Evolutionary conservation across 2,797 vertebrate species (phyloP), one percentile per base, ranked within the genome.

Genomic region (Pitangus sulphuratus): DNA sequence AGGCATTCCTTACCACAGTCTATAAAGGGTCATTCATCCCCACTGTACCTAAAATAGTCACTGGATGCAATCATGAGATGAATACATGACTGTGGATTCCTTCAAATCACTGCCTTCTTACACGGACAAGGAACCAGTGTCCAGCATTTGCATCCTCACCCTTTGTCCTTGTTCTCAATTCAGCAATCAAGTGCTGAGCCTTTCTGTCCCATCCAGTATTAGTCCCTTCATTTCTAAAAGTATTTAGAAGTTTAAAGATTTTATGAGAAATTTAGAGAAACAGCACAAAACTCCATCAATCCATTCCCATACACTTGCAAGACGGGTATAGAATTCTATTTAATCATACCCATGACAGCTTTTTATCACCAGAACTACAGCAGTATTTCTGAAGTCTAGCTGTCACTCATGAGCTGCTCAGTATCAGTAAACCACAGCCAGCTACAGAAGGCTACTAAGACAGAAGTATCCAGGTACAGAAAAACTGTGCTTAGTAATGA

Each of bases 1-100:
- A 95, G 60, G 74, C 87, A 80, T 50, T 91, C 65, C 91, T 90
- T 66, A 94, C 83, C 42, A 75, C 0, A 1, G 24, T 40, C 86
- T 57, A 93, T 75, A 93, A 94, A 75, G 76, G 24, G 64, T 72
- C 79, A 96, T 93, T 96, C 79, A 95, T 92, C 25, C 30, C 33
- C 69, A 51, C 50, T 3, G 4, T 33, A 95, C 56, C 77, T 77
- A 93, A 96, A 95, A 94, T 84, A 95, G 74, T 56, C 40, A 30
- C 58, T 90, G 75, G 50, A 81, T 77, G 70, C 11, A 5, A 94
- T 65, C 87, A 76, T 19, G 37, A 96, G 56, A 92, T 87, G 76
- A 93, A 93, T 85, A 94, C 26, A 78, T 1, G 6, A 85, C 85
- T 93, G 40, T 76, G 33, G 60, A 80, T 83, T 94, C 68, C 53